Conservation (phyloP, 2,113 vertebrate species). For the Euleptes europaea region DNA sequence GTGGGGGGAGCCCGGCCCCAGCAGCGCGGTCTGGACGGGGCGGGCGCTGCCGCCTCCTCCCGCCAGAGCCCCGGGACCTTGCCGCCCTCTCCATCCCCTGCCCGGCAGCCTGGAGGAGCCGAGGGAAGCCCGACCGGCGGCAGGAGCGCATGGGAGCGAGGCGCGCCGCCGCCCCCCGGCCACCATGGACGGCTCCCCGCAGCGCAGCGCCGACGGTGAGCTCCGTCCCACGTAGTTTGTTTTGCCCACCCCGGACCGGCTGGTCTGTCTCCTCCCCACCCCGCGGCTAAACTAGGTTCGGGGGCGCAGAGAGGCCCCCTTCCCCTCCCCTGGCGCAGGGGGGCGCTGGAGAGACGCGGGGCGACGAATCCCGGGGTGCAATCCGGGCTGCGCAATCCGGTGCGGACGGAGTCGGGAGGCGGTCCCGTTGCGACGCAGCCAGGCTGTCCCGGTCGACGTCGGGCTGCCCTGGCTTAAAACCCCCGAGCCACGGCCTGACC, state of each 20-base stretch:
- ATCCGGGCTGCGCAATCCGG: background rate
- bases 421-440: too few species aligned
- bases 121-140: background rate
- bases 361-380: background rate
- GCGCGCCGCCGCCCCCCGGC: background rate
- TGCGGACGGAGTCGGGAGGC: too few species aligned
- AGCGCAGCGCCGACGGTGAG: slow-evolving; percentile 2
- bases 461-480: background rate
- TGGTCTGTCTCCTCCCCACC: background rate
- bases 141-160: background rate
- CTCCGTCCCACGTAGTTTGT: background rate
- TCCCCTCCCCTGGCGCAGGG: background rate
- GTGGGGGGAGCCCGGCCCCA: background rate
- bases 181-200: background rate
- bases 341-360: background rate
- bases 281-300: too few species aligned
- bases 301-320: background rate
- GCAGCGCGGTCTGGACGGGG: background rate
- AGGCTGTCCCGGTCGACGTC: too few species aligned
- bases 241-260: background rate
- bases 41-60: background rate
- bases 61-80: background rate
- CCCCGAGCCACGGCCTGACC: background rate
- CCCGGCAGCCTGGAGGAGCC: background rate
- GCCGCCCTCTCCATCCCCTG: background rate